phyloP scores from a whole-genome alignment of 2,113 vertebrate genomes.

The Candoia aspera region DNA sequence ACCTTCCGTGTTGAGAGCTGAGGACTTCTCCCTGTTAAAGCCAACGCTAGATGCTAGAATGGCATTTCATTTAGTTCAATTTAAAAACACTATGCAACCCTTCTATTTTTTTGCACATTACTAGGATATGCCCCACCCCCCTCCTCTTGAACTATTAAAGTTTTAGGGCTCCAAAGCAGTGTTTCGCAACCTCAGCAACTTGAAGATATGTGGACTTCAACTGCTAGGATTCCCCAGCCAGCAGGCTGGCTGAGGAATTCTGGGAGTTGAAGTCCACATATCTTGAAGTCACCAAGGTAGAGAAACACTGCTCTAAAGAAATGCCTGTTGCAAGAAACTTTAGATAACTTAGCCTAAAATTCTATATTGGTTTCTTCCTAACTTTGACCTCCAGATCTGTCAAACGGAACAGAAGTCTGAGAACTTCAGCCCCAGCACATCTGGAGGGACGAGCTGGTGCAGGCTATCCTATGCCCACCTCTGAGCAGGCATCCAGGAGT shows the following conservation, averaged over 20 bases:
- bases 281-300: neutral
- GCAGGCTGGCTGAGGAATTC: neutral
- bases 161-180: neutral
- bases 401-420: neutral
- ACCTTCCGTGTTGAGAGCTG: slow-evolving; percentile 51
- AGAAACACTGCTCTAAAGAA: neutral
- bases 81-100: slow-evolving; percentile 61
- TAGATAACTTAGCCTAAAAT: neutral
- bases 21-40: slow-evolving; percentile 21
- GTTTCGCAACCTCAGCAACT: neutral
- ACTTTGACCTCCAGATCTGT: neutral
- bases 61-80: slow-evolving; percentile 39
- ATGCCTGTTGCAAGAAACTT: slow-evolving; percentile 15
- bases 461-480: neutral
- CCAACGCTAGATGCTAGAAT: slow-evolving; percentile 60
- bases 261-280: neutral
- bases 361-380: neutral
- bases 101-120: slow-evolving; percentile 45
- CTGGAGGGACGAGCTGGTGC: neutral
- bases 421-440: neutral
- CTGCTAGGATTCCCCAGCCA: no score
- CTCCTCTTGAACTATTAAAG: slow-evolving; percentile 7
- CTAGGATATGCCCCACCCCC: neutral
- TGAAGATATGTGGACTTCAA: neutral
- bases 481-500: no score